Evolutionary conservation across 2,113 vertebrate species (phyloP).

Genomic region (Capreolus pygargus): DNA sequence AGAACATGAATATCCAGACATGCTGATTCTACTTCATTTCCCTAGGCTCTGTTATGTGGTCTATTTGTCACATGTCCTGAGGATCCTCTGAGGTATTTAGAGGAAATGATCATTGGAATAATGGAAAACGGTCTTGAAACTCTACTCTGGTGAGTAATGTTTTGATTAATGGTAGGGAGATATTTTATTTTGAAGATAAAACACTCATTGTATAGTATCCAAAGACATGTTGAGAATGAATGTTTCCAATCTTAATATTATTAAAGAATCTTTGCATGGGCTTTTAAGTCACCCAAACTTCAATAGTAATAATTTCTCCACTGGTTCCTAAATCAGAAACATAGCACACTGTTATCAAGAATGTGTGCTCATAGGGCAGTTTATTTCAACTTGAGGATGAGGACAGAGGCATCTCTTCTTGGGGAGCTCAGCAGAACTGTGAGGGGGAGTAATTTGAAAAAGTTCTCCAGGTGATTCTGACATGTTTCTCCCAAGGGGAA

Average conservation of each 20-base stretch:
- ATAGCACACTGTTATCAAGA: neutral
- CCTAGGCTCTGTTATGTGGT: constrained; percentile 76
- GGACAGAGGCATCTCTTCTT: neutral
- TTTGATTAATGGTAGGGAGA: neutral
- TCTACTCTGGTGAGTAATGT: constrained; percentile 70
- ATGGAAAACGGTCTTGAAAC: constrained; percentile 69
- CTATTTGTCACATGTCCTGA: constrained; percentile 72
- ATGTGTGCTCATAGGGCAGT: neutral
- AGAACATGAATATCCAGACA: neutral
- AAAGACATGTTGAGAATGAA: neutral
- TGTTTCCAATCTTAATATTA: neutral
- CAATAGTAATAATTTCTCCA: neutral
- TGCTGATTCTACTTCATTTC: neutral
- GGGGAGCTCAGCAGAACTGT: neutral
- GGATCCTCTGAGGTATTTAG: constrained; percentile 78
- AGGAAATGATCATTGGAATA: constrained; percentile 80
- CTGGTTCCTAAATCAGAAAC: neutral
- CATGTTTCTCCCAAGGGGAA: neutral
- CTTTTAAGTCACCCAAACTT: neutral
- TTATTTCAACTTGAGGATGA: neutral
- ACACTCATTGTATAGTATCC: neutral
- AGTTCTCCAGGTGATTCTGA: neutral
- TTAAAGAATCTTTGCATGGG: neutral
- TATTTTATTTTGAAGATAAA: constrained; percentile 29
- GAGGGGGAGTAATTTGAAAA: neutral